phyloP scores from a whole-genome alignment of 2,888 invertebrate species.

The Pseudococcus jackbeardsleyi region DNA sequence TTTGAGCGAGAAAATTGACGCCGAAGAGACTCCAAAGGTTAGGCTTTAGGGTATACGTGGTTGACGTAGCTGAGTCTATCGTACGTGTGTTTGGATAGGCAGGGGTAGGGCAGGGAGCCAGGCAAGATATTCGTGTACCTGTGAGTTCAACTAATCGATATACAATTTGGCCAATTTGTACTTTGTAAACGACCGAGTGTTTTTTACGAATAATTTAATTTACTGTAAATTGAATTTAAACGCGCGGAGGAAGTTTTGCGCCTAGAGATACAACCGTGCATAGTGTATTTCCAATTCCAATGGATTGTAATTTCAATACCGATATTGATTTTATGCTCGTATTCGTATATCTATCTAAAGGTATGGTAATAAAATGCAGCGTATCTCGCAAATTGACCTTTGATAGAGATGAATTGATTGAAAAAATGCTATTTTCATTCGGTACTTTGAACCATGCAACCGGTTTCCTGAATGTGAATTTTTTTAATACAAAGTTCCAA shows the following conservation, averaged over 20 bases:
- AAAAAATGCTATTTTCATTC: neutral
- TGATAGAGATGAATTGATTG: neutral
- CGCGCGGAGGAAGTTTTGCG: neutral
- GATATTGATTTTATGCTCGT: neutral
- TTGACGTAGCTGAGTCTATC: neutral
- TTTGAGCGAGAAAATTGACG: conserved; percentile 15
- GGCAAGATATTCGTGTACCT: neutral
- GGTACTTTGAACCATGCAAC: neutral
- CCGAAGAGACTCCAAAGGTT: conserved; percentile 1
- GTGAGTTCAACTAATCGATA: conserved; percentile 8
- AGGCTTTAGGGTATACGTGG: neutral
- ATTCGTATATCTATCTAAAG: neutral
- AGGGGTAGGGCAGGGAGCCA: neutral
- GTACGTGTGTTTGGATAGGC: neutral
- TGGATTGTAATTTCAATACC: neutral
- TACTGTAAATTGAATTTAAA: neutral
- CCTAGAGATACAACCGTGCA: neutral
- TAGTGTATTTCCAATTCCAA: neutral
- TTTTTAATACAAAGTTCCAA: neutral
- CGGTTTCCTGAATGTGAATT: neutral
- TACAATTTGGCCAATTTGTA: conserved; percentile 14
- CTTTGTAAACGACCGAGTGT: conserved; percentile 25
- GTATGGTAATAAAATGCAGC: neutral
- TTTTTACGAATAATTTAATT: conserved; percentile 24
- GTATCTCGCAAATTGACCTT: conserved; percentile 2